Percentiles rank a stretch among this genome's conserved stretches.
Conservation (phyloP, 2,888 invertebrate genomes). For the Ophioninae sp. region DNA sequence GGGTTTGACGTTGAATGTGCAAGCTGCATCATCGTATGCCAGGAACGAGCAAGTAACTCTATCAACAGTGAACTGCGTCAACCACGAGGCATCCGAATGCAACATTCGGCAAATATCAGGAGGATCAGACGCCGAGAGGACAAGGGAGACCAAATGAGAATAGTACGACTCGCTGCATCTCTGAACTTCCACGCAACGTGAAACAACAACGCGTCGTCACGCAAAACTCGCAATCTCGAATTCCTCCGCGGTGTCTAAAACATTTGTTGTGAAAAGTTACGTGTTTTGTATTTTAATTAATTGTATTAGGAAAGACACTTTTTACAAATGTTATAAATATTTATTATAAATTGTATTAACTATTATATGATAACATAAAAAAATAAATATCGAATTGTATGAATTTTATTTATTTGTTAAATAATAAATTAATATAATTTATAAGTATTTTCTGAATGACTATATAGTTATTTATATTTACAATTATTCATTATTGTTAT, state of each 20-base stretch:
- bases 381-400: no score
- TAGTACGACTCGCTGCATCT: conserved; percentile 1
- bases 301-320: no score
- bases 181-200: conserved; percentile 19
- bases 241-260: background rate
- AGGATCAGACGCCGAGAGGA: background rate
- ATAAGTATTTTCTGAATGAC: no score
- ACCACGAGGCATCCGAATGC: conserved; percentile 54
- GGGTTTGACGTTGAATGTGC: conserved; percentile 11
- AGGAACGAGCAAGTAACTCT: conserved; percentile 19
- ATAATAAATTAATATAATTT: no score
- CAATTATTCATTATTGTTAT: no score
- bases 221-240: conserved; percentile 36
- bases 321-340: no score
- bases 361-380: no score
- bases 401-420: no score
- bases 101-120: conserved; percentile 42
- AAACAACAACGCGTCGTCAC: conserved; percentile 44
- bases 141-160: background rate
- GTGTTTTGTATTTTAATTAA: no score
- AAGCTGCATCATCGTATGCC: conserved; percentile 24
- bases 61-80: background rate
- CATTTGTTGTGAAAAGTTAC: no score
- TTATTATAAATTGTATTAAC: no score
- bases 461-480: no score